Evolutionary conservation across 2,888 invertebrate species (phyloP).

Genomic region (Nysson spinosus): DNA sequence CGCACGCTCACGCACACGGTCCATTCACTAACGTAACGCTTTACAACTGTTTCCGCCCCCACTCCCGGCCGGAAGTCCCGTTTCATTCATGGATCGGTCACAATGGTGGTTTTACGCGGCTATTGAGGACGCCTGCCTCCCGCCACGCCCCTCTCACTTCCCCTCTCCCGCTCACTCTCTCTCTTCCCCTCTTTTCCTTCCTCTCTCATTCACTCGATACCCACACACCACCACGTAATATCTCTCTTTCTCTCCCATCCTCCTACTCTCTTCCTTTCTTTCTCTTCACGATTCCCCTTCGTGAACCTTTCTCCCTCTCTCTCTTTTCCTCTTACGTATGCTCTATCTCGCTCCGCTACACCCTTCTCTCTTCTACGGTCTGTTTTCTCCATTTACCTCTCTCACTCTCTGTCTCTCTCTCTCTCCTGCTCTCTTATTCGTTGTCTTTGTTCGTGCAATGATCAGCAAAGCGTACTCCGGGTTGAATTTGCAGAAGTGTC

Average conservation of each 20-base stretch:
- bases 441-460: not conserved
- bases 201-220: constrained; percentile 12
- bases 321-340: constrained; percentile 1
- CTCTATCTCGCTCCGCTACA: constrained; percentile 5
- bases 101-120: constrained; percentile 76
- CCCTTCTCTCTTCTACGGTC: not conserved
- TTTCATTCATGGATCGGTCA: constrained; percentile 77
- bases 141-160: constrained; percentile 56
- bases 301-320: constrained; percentile 1
- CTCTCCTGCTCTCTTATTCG: not conserved
- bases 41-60: constrained; percentile 76
- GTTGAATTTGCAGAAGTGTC: not conserved
- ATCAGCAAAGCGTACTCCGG: not conserved
- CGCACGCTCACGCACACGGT: constrained; percentile 61
- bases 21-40: constrained; percentile 73
- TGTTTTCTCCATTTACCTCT: constrained; percentile 4
- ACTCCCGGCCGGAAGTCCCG: constrained; percentile 75
- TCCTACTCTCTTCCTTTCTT: not conserved
- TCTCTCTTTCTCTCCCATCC: not conserved
- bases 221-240: too few species aligned
- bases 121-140: constrained; percentile 71
- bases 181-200: constrained; percentile 25
- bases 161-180: constrained; percentile 16
- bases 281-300: constrained; percentile 4
- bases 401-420: not conserved